Base-by-base conservation (phyloP, 2,888 invertebrate species). In the Eulithis testata region DNA sequence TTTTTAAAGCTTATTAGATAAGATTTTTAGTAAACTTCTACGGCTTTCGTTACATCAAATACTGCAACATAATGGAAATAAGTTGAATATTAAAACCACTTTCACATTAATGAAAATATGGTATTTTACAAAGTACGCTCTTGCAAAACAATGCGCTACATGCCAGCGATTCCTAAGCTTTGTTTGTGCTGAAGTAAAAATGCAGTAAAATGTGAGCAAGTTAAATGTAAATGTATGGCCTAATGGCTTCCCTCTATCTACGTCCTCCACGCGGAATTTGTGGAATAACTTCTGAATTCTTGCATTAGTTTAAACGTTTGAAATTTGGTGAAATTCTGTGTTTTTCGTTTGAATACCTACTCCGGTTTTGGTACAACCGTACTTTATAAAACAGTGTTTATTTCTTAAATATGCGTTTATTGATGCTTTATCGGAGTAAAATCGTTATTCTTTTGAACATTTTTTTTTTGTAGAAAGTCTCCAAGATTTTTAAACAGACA, bases 201-300 rank as follows among this genome's bases (percentile, higher is more conserved):
- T 66, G 55, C 59, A 59, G 58, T 56, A 43, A 62, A 64, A 64
- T 51, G 57, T 49, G 63, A 60, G 61, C 47, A 2, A 36, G 65
- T 53, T 65, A 60, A 65, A 65, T 14, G 12, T 21, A 47, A 14
- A 47, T 12, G 12, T 12, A 62, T 65, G 52, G 43, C 51, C 51
- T 61, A 61, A 64, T 64, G 64, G 55, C 61, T 63, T 60, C 60
- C 21, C 53, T 52, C 37, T 47, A 56, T 63, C 66, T 63, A 56
- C 63, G 57, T 57, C 49, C 53, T 53, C 52, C 60, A 59, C 51
- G 53, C 47, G 14, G 57, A 55, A 55, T 51, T 36, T 58, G 31
- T 37, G 59, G 58, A 47, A 40, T 55, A 65, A 68, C 61, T 65
- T 68, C 27, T 44, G 44, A 63, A 68, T 63, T 65, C 53, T 60